Base-by-base conservation (phyloP, 1,140 invertebrate species). In the Plodia interpunctella region DNA sequence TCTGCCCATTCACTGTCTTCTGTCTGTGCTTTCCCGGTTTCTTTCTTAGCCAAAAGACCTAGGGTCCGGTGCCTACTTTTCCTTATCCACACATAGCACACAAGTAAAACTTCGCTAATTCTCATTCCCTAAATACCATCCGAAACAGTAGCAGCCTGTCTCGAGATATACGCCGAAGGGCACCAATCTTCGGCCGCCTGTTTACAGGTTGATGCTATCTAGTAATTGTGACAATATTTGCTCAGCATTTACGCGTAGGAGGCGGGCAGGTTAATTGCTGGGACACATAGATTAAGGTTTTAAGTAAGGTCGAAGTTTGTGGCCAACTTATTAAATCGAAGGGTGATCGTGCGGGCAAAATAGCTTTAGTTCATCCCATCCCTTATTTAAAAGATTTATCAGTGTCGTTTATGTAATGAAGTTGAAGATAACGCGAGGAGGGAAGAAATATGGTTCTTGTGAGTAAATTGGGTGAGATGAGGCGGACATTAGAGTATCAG, bases 201-300 rank as follows among this genome's bases (percentile, higher is more conserved):
- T 87, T 86, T 83, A 85, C 80, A 76, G 72, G 72, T 57, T 70
- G 86, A 88, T 87, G 78, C 62, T 87, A 88, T 88, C 83, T 78
- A 59, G 60, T 87, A 88, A 87, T 88, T 87, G 79, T 82, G 84
- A 81, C 83, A 87, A 87, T 87, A 85, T 87, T 89, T 87, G 83
- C 72, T 76, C 74, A 65, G 70, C 76, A 78, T 80, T 78, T 78
- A 82, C 70, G 67, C 61, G 51, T 55, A 55, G 54, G 32, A 80
- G 77, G 70, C 50, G 72, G 76, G 57, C 68, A 76, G 75, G 75
- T 85, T 80, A 80, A 83, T 76, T 76, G 74, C 72, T 60, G 62
- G 71, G 68, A 60, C 68, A 70, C 75, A 69, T 53, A 73, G 68
- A 66, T 70, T 76, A 70, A 71, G 74, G 62, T 78, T 76, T 71